Evolutionary conservation across 1,140 invertebrate genomes (phyloP), one percentile per base, ranked within the genome.

Genomic region (Cotesia glomerata): DNA sequence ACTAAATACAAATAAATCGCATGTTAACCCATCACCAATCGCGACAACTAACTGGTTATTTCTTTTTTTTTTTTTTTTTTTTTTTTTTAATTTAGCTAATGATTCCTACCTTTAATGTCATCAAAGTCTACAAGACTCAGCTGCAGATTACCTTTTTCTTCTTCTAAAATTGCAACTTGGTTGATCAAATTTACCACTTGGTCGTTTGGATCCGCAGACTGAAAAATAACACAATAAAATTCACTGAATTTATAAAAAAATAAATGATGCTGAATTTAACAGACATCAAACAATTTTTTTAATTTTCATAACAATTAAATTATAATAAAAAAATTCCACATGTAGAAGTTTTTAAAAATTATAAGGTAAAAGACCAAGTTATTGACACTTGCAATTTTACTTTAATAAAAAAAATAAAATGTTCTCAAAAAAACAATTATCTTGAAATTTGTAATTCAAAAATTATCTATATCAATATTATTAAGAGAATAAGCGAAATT

Each of bases 81-180:
- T 45, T 45, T 45, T 45, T 45, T 45, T 45, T 9, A 45, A 45
- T 45, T 45, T 45, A 45, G 39, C 39, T 45, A 9, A 45, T 82
- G 82, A 84, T 85, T 89, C 88, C 89, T 90, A 92, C 91, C 88
- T 90, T 91, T 89, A 81, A 90, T 88, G 87, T 93, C 92, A 82
- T 94, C 93, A 90, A 92, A 92, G 86, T 95, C 93, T 82, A 94
- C 91, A 78, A 94, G 88, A 88, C 92, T 92, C 80, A 95, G 88
- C 85, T 95, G 93, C 80, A 95, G 90, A 85, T 94, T 95, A 84
- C 93, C 94, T 89, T 95, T 97, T 87, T 96, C 95, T 84, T 96
- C 95, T 87, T 97, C 95, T 64, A 97, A 86, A 82, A 95, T 92
- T 61, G 92, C 91, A 74, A 97, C 90, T 84, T 92, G 90, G 76